These are phyloP conservation scores for Tetropium fuscum DNA, from an alignment of 2,888 invertebrate species.

Conservation along the genomic window DNA sequence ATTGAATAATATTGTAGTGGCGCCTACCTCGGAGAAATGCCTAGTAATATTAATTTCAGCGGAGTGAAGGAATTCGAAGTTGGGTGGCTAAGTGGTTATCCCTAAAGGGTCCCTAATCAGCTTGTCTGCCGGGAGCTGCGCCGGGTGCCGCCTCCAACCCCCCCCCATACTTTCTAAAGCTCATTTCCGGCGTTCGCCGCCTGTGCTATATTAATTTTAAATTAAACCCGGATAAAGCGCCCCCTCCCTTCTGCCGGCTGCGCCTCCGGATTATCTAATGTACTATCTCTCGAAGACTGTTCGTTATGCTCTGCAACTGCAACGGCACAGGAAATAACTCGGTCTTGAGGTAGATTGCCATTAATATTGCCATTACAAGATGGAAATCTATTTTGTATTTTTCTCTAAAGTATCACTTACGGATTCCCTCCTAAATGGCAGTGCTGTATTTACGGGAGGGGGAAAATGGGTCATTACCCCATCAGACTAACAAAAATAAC, in stretches of 20 bases:
- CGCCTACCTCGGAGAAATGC: not conserved
- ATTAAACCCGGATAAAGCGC: conserved; percentile 73
- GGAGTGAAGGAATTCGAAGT: conserved; percentile 11
- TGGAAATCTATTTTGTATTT: conserved; percentile 57
- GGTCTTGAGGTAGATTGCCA: conserved; percentile 64
- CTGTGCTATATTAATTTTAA: conserved; percentile 79
- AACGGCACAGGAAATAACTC: conserved; percentile 62
- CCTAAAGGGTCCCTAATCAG: conserved; percentile 35
- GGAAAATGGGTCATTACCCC: not conserved
- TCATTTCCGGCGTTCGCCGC: conserved; percentile 76
- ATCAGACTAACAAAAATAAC: too few relatives aligned
- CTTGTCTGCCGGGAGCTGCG: conserved; percentile 40
- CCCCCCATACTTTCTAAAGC: conserved; percentile 69
- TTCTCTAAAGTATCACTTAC: conserved; percentile 40
- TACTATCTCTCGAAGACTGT: conserved; percentile 57
- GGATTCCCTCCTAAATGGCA: conserved; percentile 21
- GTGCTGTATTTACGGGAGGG: not conserved
- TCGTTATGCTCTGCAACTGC: conserved; percentile 46
- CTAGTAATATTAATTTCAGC: conserved; percentile 7
- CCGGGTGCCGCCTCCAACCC: conserved; percentile 32
- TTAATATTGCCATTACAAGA: conserved; percentile 61
- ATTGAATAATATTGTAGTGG: not conserved
- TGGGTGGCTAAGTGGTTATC: conserved; percentile 27
- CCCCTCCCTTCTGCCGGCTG: conserved; percentile 50
- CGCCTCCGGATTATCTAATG: conserved; percentile 61